These are phyloP conservation scores for Conus canariensis DNA, from an alignment of 2,888 invertebrate species.

Conservation along the genomic window DNA sequence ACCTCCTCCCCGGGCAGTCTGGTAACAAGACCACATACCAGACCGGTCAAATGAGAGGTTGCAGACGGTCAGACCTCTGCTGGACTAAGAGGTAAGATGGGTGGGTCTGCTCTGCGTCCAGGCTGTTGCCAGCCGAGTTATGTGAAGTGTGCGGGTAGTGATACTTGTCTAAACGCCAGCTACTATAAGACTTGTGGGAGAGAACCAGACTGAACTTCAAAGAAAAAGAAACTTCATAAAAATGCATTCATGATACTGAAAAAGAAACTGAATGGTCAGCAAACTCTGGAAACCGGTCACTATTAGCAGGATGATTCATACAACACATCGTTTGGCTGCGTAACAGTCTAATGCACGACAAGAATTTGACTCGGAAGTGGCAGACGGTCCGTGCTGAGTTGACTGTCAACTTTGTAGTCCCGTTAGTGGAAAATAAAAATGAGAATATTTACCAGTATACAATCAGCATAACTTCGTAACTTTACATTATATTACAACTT, in stretches of 20 bases:
- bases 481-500: background rate
- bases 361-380: constrained; percentile 44
- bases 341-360: constrained; percentile 41
- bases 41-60: too few relatives aligned
- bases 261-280: background rate
- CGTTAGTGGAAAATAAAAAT: background rate
- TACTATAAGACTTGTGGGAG: too few relatives aligned
- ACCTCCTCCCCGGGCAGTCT: too few relatives aligned
- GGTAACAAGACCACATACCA: too few relatives aligned
- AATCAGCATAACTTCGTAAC: background rate
- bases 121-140: too few relatives aligned
- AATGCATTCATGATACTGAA: background rate
- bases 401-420: background rate
- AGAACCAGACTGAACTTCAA: too few relatives aligned
- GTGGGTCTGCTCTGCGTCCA: too few relatives aligned
- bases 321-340: background rate
- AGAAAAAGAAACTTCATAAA: too few relatives aligned
- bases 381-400: constrained; percentile 32
- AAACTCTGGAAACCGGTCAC: background rate
- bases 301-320: constrained; percentile 40
- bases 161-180: too few relatives aligned
- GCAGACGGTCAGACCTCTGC: too few relatives aligned
- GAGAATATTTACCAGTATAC: background rate
- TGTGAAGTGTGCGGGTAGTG: too few relatives aligned
- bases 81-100: too few relatives aligned